Evolutionary conservation across 2,113 vertebrate species (phyloP).

Genomic region (Tyto alba): DNA sequence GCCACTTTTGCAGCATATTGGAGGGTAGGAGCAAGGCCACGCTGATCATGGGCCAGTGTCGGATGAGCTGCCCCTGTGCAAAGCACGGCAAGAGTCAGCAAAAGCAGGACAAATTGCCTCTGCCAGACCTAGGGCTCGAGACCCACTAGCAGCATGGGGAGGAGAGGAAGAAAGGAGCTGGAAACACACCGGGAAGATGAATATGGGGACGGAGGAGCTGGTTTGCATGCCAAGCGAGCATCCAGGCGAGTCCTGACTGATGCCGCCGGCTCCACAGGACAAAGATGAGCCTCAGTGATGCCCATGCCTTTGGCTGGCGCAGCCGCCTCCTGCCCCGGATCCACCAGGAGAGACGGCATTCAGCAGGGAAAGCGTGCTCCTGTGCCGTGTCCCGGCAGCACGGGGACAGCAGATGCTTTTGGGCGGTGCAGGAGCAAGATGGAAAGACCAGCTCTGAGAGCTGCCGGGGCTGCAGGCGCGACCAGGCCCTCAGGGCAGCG

Average conservation of each 20-base stretch:
- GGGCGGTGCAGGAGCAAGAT: background rate
- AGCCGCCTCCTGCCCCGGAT: accelerated
- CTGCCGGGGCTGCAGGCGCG: accelerated
- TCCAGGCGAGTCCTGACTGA: background rate
- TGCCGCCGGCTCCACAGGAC: background rate
- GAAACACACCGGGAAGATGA: background rate
- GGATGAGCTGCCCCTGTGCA: background rate
- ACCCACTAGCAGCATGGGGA: background rate
- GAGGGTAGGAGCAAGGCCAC: background rate
- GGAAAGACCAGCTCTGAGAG: background rate
- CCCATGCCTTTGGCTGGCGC: accelerated
- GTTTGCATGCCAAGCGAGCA: background rate
- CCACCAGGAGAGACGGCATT: background rate
- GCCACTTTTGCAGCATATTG: background rate
- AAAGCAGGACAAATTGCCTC: background rate
- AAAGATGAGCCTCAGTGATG: background rate
- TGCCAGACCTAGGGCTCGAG: background rate
- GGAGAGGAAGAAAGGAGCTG: background rate
- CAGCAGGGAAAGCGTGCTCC: background rate
- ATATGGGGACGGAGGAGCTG: background rate
- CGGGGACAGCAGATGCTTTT: background rate
- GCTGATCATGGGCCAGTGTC: accelerated
- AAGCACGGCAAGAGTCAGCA: background rate
- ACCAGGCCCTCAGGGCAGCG: accelerated
- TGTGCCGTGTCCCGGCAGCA: accelerated